Conservation (phyloP, 2,888 invertebrate species). For the Cantharis lateralis region DNA sequence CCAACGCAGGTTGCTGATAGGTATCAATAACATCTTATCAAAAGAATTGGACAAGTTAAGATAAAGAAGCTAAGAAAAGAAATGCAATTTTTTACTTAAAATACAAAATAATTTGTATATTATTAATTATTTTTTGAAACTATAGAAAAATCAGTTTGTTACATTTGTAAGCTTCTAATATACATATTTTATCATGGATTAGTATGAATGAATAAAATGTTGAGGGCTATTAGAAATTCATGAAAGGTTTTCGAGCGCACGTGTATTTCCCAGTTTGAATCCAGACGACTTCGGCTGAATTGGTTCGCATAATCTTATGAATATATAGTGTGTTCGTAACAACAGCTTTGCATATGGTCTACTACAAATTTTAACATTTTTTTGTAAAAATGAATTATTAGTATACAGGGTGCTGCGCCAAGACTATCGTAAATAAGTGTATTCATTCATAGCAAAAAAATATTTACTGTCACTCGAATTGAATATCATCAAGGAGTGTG, state of each 20-base stretch:
- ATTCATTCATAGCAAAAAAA: background rate
- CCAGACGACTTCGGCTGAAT: background rate
- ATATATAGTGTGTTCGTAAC: background rate
- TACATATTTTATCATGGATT: background rate
- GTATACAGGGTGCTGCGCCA: background rate
- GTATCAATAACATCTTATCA: background rate
- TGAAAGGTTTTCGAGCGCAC: background rate
- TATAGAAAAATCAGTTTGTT: background rate
- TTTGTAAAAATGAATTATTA: background rate
- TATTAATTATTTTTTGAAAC: background rate
- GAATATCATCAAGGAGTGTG: no score
- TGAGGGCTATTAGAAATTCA: slow-evolving; percentile 2
- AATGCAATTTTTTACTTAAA: no score
- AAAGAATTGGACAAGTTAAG: background rate
- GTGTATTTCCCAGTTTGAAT: background rate
- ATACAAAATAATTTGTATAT: no score
- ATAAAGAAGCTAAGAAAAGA: no score
- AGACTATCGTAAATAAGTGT: background rate
- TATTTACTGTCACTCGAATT: no score
- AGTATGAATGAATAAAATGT: background rate
- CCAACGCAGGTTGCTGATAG: no score
- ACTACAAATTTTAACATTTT: background rate
- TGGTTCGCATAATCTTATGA: background rate
- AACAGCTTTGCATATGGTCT: background rate
- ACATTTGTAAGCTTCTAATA: background rate